Evolutionary conservation across 1,140 invertebrate genomes (phyloP).

Genomic region (Pogonognathellus flavescens): DNA sequence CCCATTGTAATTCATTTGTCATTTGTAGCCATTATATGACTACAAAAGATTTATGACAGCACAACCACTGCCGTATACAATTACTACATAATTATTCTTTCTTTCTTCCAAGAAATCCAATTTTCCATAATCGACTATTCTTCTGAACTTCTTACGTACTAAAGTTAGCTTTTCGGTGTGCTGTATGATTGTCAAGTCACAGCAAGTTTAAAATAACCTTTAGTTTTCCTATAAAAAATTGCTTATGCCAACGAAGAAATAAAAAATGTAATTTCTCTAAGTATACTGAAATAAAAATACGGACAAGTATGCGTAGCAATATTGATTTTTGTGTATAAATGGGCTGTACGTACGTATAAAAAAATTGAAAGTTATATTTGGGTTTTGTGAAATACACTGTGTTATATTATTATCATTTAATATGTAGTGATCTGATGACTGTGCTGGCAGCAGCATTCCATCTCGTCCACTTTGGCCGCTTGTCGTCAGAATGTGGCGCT

Average conservation of each 20-base stretch:
- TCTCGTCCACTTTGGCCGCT: neutral
- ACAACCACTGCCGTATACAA: neutral
- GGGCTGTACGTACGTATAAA: neutral
- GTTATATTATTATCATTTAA: too few species aligned
- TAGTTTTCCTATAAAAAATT: neutral
- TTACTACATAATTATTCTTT: too few species aligned
- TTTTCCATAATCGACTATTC: neutral
- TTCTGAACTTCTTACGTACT: neutral
- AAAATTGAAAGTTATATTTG: neutral
- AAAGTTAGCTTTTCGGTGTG: neutral
- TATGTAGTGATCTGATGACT: too few species aligned
- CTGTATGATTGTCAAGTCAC: neutral
- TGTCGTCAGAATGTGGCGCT: slow-evolving; percentile 44
- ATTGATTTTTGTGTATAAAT: too few species aligned
- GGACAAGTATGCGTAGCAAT: too few species aligned
- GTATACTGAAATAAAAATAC: too few species aligned
- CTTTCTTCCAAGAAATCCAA: neutral
- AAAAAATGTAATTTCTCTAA: too few species aligned
- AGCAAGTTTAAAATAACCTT: neutral
- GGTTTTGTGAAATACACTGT: too few species aligned
- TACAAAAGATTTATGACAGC: slow-evolving; percentile 13
- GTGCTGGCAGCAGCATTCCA: neutral
- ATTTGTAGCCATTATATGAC: neutral
- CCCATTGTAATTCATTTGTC: slow-evolving; percentile 33
- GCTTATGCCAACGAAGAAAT: too few species aligned